Evolutionary conservation across 2,113 vertebrate genomes (phyloP).

Genomic region (Colinus virginianus): DNA sequence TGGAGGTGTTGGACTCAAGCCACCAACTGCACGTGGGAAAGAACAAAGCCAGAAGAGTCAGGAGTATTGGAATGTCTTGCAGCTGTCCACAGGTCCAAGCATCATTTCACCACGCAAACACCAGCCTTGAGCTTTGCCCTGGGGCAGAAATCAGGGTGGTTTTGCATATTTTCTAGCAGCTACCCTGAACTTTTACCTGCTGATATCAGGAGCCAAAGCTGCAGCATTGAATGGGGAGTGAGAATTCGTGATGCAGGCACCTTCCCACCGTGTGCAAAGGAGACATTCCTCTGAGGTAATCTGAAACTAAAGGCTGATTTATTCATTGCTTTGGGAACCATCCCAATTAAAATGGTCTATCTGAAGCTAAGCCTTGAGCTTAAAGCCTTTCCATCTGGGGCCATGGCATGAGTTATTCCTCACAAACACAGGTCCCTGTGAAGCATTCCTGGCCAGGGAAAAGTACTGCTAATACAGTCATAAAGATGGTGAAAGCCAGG

Average conservation of each 20-base stretch:
- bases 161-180: not conserved
- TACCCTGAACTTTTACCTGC: not conserved
- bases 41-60: not conserved
- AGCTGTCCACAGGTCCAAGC: accelerated
- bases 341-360: constrained; percentile 42
- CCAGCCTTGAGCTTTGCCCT: not conserved
- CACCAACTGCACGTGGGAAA: accelerated
- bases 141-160: not conserved
- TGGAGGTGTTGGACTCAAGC: not conserved
- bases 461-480: not conserved
- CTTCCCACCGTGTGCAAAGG: not conserved
- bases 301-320: constrained; percentile 47
- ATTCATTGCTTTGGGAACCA: constrained; percentile 53
- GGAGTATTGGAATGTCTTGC: not conserved
- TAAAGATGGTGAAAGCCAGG: constrained; percentile 28
- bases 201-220: not conserved
- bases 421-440: not conserved
- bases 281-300: not conserved
- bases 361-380: constrained; percentile 11
- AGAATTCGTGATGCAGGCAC: not conserved
- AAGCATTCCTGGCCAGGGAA: not conserved
- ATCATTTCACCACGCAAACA: accelerated
- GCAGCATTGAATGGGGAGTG: not conserved
- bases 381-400: not conserved
- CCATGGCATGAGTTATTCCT: not conserved